Conservation (phyloP, 2,888 invertebrate species). For the Dasypogon diadema region DNA sequence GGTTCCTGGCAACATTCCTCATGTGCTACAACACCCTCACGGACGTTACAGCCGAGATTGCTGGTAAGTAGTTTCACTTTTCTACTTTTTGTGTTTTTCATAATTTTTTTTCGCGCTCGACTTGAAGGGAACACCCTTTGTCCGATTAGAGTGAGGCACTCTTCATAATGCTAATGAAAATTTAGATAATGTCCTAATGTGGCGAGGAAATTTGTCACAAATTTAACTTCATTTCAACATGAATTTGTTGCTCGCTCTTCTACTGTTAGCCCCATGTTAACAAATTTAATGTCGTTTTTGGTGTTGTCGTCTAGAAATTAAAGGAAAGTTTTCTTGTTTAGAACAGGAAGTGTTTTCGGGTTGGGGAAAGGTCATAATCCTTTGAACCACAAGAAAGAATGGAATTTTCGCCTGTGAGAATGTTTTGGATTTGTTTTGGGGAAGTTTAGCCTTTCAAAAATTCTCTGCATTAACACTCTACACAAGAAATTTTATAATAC, state of each 20-base stretch:
- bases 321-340: not conserved
- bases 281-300: not conserved
- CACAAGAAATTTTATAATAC: too few species aligned
- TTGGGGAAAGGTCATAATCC: too few species aligned
- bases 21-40: conserved; percentile 27
- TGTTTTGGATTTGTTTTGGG: too few species aligned
- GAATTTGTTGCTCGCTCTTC: not conserved
- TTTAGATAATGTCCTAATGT: conserved; percentile 44
- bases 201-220: conserved; percentile 22
- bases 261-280: not conserved
- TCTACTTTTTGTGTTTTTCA: not conserved
- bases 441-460: too few species aligned
- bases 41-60: conserved; percentile 43
- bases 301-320: not conserved
- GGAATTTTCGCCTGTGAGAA: too few species aligned
- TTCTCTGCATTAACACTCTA: too few species aligned
- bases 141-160: too few species aligned
- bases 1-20: conserved; percentile 43
- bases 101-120: conserved; percentile 4
- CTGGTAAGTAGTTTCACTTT: conserved; percentile 52
- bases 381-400: too few species aligned
- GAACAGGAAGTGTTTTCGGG: not conserved
- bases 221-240: conserved; percentile 27
- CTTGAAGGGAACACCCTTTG: too few species aligned
- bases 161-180: conserved; percentile 42